Evolutionary conservation across 2,888 invertebrate species (phyloP).

Genomic region (Autographa gamma): DNA sequence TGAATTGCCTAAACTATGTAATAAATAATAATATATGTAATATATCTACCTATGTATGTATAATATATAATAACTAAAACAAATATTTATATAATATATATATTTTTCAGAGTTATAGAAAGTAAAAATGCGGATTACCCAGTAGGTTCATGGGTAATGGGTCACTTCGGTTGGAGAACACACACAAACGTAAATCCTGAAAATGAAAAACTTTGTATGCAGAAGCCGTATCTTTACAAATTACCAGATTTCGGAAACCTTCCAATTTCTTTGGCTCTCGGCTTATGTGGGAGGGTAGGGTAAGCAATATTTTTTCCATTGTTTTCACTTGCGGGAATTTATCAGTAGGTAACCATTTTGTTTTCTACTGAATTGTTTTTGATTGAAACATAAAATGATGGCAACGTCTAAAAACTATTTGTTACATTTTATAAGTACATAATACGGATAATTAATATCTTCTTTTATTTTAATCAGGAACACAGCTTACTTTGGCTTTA

Average conservation of each 20-base stretch:
- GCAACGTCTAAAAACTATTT: too few relatives aligned
- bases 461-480: slow-evolving; percentile 79
- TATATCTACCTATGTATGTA: too few relatives aligned
- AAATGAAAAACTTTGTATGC: slow-evolving; percentile 65
- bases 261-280: slow-evolving; percentile 89
- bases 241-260: slow-evolving; percentile 89
- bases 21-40: too few relatives aligned
- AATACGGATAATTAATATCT: neutral
- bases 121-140: slow-evolving; percentile 90
- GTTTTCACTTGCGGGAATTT: too few relatives aligned
- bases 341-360: too few relatives aligned
- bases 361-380: too few relatives aligned
- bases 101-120: slow-evolving; percentile 89
- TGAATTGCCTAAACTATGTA: too few relatives aligned
- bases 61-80: too few relatives aligned
- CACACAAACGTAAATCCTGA: slow-evolving; percentile 86
- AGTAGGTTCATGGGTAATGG: slow-evolving; percentile 89
- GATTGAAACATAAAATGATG: too few relatives aligned
- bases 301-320: slow-evolving; percentile 65
- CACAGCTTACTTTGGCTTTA: slow-evolving; percentile 92
- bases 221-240: slow-evolving; percentile 73
- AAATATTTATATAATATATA: too few relatives aligned
- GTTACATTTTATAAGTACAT: too few relatives aligned
- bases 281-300: slow-evolving; percentile 92
- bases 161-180: slow-evolving; percentile 91